These are phyloP conservation scores for Montipora sp. DNA, from an alignment of 64 coral and sea anemone genomes.

Conservation along the genomic window DNA sequence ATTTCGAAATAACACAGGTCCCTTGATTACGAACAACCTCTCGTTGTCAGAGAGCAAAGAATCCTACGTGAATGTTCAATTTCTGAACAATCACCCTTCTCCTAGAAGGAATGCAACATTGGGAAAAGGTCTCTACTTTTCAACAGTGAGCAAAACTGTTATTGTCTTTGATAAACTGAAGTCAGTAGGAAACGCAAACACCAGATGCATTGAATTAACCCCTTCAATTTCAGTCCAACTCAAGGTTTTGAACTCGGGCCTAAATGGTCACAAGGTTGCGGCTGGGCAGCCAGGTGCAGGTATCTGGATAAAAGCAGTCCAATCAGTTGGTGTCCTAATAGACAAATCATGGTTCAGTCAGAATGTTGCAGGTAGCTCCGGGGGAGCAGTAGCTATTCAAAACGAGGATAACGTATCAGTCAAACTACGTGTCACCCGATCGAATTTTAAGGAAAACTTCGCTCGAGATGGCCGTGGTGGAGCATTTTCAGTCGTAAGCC, in stretches of 20 bases:
- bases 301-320: background rate
- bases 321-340: background rate
- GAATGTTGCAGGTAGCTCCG: background rate
- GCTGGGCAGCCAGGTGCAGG: background rate
- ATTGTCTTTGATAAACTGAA: background rate
- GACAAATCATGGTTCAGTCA: background rate
- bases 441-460: background rate
- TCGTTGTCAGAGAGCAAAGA: constrained; percentile 2
- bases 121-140: background rate
- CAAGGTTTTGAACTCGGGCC: background rate
- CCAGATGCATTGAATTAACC: background rate
- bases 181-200: background rate
- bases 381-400: constrained; percentile 2
- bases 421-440: background rate
- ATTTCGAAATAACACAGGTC: constrained; percentile 16
- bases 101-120: background rate
- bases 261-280: background rate
- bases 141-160: background rate
- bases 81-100: background rate
- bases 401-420: background rate
- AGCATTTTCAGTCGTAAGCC: background rate
- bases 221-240: background rate
- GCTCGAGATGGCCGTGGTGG: background rate
- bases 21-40: background rate
- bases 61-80: background rate